These are phyloP conservation scores for Dasyornis broadbenti DNA, from an alignment of 2,113 vertebrate genomes.

Conservation along the genomic window DNA sequence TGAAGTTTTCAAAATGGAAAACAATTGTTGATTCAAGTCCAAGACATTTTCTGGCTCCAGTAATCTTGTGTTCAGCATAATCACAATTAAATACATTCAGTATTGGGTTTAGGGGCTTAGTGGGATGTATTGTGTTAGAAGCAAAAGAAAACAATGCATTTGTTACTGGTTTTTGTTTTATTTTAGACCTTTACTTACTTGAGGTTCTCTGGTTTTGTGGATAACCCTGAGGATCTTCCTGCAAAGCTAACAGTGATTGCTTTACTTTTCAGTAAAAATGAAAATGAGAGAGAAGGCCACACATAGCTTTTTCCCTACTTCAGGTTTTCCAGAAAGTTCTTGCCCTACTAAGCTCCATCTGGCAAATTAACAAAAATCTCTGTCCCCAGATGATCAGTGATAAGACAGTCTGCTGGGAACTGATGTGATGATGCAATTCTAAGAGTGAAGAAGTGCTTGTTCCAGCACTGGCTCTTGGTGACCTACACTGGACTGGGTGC, in stretches of 20 bases:
- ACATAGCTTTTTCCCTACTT: not conserved
- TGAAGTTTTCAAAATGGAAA: constrained; percentile 62
- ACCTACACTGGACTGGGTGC: not conserved
- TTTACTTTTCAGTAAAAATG: constrained; percentile 19
- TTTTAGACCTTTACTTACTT: constrained; percentile 38
- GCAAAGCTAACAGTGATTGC: not conserved
- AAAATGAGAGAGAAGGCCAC: not conserved
- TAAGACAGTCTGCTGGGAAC: not conserved
- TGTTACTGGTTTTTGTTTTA: not conserved
- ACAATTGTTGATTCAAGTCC: constrained; percentile 45
- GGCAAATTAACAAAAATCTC: not conserved
- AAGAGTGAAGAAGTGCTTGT: not conserved
- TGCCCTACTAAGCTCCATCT: not conserved
- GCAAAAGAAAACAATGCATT: constrained; percentile 53
- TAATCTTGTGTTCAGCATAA: constrained; percentile 46
- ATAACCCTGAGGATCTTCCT: constrained; percentile 3
- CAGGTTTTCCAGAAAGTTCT: not conserved
- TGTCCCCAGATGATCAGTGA: not conserved
- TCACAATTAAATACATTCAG: constrained; percentile 51
- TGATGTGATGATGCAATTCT: not conserved
- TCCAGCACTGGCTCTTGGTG: not conserved
- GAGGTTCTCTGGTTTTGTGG: constrained; percentile 10
- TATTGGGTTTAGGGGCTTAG: constrained; percentile 40
- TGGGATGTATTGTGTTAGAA: constrained; percentile 47
- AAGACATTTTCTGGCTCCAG: constrained; percentile 36